Conservation (phyloP, 2,888 invertebrate genomes). For the Danaus chrysippus region DNA sequence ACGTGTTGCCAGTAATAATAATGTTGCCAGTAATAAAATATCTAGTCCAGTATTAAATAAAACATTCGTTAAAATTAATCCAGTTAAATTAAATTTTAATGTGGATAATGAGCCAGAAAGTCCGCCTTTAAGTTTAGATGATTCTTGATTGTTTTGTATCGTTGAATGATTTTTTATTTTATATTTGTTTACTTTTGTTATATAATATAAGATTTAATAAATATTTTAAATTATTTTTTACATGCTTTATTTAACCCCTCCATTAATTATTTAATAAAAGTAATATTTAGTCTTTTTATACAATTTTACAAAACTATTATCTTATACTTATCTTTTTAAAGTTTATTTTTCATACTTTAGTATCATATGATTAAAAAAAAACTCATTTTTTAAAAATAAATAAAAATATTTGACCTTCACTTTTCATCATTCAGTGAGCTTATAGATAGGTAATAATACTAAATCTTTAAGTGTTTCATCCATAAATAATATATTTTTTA, state of each 20-base stretch:
- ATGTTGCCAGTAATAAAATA: constrained; percentile 9
- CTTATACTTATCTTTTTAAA: too few relatives aligned
- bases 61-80: constrained; percentile 53
- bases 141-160: constrained; percentile 27
- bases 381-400: constrained; percentile 48
- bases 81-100: constrained; percentile 53
- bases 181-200: background rate
- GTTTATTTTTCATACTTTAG: too few relatives aligned
- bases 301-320: too few relatives aligned
- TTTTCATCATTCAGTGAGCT: constrained; percentile 72
- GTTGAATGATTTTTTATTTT: background rate
- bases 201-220: background rate
- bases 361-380: too few relatives aligned
- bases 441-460: constrained; percentile 60
- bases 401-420: constrained; percentile 58
- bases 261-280: too few relatives aligned
- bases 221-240: too few relatives aligned
- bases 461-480: too few relatives aligned
- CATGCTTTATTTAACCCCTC: too few relatives aligned
- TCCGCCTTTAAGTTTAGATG: constrained; percentile 66
- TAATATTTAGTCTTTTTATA: too few relatives aligned
- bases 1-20: constrained; percentile 40
- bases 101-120: constrained; percentile 60
- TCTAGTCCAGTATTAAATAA: constrained; percentile 52
- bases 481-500: background rate